Evolutionary conservation across 2,113 vertebrate genomes (phyloP), one percentile per base, ranked within the genome.

Genomic region (Myrmophylax atrothorax): DNA sequence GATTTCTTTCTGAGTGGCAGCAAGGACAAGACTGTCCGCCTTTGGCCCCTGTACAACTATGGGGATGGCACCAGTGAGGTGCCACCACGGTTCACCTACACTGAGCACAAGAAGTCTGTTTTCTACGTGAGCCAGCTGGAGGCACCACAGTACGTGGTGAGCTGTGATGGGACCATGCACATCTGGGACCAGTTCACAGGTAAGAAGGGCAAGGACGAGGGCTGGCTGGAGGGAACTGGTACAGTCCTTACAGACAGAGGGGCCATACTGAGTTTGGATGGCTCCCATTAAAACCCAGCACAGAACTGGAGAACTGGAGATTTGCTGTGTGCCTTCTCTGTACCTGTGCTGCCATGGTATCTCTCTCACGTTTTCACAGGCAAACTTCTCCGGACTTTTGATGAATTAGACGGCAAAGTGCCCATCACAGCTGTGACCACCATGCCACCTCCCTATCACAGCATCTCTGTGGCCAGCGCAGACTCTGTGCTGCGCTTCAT

Each of bases 161-260:
- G 99, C 98, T 99, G 99, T n/a, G 99, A 99, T 5, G 99, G 99
- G 29, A 98, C 98, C 0, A 97, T 99, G 67, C 99, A 99, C 97
- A 92, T 99, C 93, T 99, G 99, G 99, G 99, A 99, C 98, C 99
- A 99, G 92, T 99, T 98, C 96, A 99, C 99, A 50, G 99, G 99
- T 99, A 89, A 97, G 96, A 18, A 37, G 18, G 62, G 83, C 9
- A 42, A 69, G 66, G 70, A 52, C 6, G 84, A 92, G 74, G 49
- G 49, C 42, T 77, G 92, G 35, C 58, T 95, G 55, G 87, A 68
- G 52, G 16, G 22, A 47, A 10, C 37, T 50, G 58, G 25, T 81
- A 16, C 49, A 7, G 20, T 17, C 38, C 47, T 72, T 64, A 46
- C 50, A 25, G 69, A 59, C 70, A 38, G 79, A 72, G 50, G 14